phyloP scores from a whole-genome alignment of 1,140 invertebrate species.

The Heliconius nattereri region DNA sequence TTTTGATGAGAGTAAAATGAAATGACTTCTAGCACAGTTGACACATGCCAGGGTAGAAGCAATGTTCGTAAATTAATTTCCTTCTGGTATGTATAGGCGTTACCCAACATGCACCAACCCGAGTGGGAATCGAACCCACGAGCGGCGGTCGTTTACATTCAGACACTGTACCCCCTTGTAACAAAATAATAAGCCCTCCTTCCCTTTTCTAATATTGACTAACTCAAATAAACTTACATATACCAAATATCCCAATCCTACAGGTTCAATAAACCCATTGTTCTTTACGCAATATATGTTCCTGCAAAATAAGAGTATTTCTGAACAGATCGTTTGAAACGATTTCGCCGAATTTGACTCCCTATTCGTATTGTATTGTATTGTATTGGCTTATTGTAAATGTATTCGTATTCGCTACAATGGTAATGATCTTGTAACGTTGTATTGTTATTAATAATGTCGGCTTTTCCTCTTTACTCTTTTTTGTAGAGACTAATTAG shows the following conservation, averaged over 20 bases:
- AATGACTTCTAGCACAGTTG: too few species aligned
- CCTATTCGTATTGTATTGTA: slow-evolving; percentile 16
- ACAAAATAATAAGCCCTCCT: too few species aligned
- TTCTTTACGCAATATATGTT: not conserved
- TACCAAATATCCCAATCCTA: not conserved
- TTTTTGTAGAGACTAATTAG: too few species aligned
- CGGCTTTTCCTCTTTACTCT: not conserved
- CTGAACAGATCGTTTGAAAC: slow-evolving; percentile 32
- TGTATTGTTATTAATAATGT: slow-evolving; percentile 13
- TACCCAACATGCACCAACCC: too few species aligned
- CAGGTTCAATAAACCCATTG: slow-evolving; percentile 8
- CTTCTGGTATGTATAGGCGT: too few species aligned
- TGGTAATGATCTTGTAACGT: slow-evolving; percentile 12
- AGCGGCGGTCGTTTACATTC: too few species aligned
- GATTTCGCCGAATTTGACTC: slow-evolving; percentile 32
- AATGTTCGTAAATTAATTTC: too few species aligned
- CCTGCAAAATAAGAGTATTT: slow-evolving; percentile 3
- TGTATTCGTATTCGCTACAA: slow-evolving; percentile 16
- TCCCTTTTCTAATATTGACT: not conserved
- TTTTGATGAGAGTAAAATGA: too few species aligned
- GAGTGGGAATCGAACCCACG: too few species aligned
- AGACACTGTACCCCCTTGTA: too few species aligned
- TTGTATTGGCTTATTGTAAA: slow-evolving; percentile 36
- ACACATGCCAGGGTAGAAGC: too few species aligned
- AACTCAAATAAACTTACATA: not conserved